Evolutionary conservation across 2,797 vertebrate species (phyloP).

Genomic region (Ispidina lecontei): DNA sequence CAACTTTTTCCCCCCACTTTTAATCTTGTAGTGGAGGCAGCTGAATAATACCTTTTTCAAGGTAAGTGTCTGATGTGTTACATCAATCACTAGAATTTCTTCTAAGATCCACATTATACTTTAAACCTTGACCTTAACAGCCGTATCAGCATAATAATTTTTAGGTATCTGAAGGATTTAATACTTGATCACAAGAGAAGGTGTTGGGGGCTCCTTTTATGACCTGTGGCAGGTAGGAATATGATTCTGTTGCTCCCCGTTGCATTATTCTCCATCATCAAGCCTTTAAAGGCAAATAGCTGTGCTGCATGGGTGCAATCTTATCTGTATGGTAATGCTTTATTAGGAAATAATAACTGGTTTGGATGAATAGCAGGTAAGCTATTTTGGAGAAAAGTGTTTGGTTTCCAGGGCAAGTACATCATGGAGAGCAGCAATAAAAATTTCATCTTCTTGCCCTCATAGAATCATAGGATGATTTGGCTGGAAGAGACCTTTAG

Average conservation of each 20-base stretch:
- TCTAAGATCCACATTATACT: slow-evolving; percentile 56
- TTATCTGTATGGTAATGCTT: not conserved
- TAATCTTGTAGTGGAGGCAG: slow-evolving; percentile 57
- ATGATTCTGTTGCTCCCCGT: slow-evolving; percentile 13
- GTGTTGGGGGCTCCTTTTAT: slow-evolving; percentile 45
- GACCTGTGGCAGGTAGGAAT: not conserved
- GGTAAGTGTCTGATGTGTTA: slow-evolving; percentile 46
- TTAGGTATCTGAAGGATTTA: slow-evolving; percentile 54
- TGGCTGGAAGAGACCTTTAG: too few species aligned
- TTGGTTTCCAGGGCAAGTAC: slow-evolving; percentile 5
- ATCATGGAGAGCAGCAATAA: not conserved
- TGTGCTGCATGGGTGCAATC: not conserved
- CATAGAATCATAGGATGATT: too few species aligned
- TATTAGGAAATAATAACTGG: slow-evolving; percentile 8
- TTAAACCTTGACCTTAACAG: slow-evolving; percentile 69
- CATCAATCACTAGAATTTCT: slow-evolving; percentile 45
- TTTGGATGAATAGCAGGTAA: not conserved
- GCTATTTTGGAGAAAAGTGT: not conserved
- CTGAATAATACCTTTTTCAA: slow-evolving; percentile 51
- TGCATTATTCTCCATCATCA: slow-evolving; percentile 4
- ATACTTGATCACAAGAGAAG: slow-evolving; percentile 28
- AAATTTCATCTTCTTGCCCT: not conserved
- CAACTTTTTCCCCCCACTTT: slow-evolving; percentile 37
- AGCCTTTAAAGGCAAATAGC: slow-evolving; percentile 15
- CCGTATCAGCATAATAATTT: slow-evolving; percentile 53